A percentile compares a stretch with the other conserved stretches of the same genome.
These are phyloP conservation scores for Cercocebus atys DNA, from an alignment of 2,113 vertebrate species.

Conservation along the genomic window DNA sequence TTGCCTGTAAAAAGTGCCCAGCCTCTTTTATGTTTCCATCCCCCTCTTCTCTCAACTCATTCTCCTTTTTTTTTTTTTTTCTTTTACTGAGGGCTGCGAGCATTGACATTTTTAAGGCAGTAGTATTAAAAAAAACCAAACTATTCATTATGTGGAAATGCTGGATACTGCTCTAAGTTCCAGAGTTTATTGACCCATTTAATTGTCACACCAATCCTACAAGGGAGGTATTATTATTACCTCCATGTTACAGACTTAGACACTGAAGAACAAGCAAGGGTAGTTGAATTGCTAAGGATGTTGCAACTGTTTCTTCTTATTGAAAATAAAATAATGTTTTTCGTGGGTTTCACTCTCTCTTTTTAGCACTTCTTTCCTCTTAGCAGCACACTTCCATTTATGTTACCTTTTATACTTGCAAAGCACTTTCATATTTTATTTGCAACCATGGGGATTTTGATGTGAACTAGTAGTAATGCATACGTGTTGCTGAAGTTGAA, in stretches of 20 bases:
- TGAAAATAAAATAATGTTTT: neutral
- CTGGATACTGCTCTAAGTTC: neutral
- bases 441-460: neutral
- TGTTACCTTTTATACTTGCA: neutral
- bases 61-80: neutral
- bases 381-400: neutral
- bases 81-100: neutral
- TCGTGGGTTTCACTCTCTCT: neutral
- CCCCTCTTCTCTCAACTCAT: neutral
- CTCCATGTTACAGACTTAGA: neutral
- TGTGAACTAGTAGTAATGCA: neutral
- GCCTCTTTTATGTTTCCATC: neutral
- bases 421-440: neutral
- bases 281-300: neutral
- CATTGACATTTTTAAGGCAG: neutral
- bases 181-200: neutral
- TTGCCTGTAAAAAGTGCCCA: neutral
- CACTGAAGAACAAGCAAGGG: neutral
- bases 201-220: neutral
- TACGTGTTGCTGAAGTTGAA: neutral
- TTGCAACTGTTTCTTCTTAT: neutral
- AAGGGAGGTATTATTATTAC: neutral
- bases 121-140: neutral
- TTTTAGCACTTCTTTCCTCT: neutral
- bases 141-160: neutral